Evolutionary conservation across 2,113 vertebrate genomes (phyloP).

Genomic region (Alethe castanea): DNA sequence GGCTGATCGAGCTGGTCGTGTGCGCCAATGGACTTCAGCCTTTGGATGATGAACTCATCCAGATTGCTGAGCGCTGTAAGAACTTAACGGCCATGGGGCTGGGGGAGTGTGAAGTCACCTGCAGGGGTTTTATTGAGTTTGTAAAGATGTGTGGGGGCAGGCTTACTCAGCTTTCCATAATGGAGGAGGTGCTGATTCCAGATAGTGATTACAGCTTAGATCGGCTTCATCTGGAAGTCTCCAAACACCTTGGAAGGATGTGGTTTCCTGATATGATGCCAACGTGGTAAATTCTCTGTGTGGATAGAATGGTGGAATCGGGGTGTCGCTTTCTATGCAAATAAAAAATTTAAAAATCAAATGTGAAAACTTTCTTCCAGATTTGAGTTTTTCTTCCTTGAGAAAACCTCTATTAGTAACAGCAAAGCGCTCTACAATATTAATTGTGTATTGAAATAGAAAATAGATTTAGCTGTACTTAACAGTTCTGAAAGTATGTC

Average conservation of each 20-base stretch:
- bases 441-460: background rate
- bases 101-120: slow-evolving; percentile 77
- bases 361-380: background rate
- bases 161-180: slow-evolving; percentile 77
- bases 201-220: slow-evolving; percentile 74
- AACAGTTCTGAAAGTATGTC: background rate
- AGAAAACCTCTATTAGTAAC: background rate
- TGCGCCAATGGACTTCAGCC: slow-evolving; percentile 77
- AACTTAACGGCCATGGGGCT: slow-evolving; percentile 75
- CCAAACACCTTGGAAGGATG: slow-evolving; percentile 75
- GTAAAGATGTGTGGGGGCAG: slow-evolving; percentile 78
- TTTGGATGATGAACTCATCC: slow-evolving; percentile 74
- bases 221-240: slow-evolving; percentile 73
- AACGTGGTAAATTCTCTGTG: slow-evolving; percentile 55
- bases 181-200: slow-evolving; percentile 79
- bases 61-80: slow-evolving; percentile 72
- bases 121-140: slow-evolving; percentile 76
- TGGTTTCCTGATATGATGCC: slow-evolving; percentile 81
- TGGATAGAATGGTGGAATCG: background rate
- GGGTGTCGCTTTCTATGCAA: slow-evolving; percentile 51
- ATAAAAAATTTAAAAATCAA: background rate
- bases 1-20: slow-evolving; percentile 77
- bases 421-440: background rate
- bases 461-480: background rate
- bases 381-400: background rate